Percentiles rank a stretch among this genome's conserved stretches.
Conservation (phyloP, 2,113 vertebrate species). For the Syrrhaptes paradoxus region DNA sequence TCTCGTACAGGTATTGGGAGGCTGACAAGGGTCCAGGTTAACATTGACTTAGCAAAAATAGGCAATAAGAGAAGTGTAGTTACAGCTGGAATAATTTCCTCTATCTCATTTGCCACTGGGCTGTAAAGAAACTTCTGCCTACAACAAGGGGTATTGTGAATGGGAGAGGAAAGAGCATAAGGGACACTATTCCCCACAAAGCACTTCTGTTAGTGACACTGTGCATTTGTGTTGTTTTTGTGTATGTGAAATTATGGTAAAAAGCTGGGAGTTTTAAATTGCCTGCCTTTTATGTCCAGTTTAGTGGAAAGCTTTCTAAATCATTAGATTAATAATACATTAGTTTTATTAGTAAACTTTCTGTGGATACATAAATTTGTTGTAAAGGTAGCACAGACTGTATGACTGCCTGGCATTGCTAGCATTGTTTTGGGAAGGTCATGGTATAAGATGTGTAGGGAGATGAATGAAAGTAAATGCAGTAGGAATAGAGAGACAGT, state of each 20-base stretch:
- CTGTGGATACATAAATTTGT: background rate
- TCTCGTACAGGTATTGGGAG: background rate
- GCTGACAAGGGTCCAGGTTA: background rate
- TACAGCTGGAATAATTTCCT: background rate
- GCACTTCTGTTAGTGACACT: rapidly evolving
- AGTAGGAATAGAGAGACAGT: background rate
- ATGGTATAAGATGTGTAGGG: background rate
- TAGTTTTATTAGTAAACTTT: background rate
- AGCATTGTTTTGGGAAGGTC: background rate
- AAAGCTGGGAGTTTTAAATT: background rate
- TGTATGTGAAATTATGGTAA: background rate
- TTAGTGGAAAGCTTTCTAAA: background rate
- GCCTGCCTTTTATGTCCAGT: background rate
- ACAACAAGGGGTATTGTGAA: rapidly evolving
- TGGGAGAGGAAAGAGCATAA: background rate
- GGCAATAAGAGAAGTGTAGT: background rate
- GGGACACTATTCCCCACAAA: rapidly evolving
- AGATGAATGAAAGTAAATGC: background rate
- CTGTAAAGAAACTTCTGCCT: background rate
- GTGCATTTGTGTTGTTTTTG: background rate
- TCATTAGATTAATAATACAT: background rate
- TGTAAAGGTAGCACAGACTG: background rate
- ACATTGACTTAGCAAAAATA: background rate
- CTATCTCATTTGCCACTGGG: background rate
- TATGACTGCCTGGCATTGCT: background rate